A percentile compares a stretch with the other conserved stretches of the same genome.
These are phyloP conservation scores for Cydia amplana DNA, from an alignment of 1,140 invertebrate genomes.

Conservation along the genomic window DNA sequence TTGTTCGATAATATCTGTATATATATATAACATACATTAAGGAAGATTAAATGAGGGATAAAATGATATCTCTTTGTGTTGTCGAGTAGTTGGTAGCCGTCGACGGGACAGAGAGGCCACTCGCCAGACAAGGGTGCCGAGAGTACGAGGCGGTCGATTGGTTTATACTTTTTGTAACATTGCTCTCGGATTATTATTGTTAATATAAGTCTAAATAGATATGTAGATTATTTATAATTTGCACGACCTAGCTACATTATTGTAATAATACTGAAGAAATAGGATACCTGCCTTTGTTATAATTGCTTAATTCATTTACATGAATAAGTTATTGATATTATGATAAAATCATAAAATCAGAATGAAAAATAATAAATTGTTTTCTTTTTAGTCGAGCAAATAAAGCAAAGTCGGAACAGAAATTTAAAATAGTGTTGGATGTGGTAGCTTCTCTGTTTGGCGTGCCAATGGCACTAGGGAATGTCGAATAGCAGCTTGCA, in stretches of 20 bases:
- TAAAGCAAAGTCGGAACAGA: not conserved
- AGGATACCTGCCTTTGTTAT: conserved; percentile 14
- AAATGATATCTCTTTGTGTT: not conserved
- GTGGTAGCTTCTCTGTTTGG: not conserved
- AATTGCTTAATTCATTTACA: conserved; percentile 14
- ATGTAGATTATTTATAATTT: conserved; percentile 11
- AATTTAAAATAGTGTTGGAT: not conserved
- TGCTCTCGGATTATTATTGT: conserved; percentile 5
- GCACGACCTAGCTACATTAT: conserved; percentile 18
- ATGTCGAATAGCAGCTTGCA: not conserved
- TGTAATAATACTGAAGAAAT: conserved; percentile 19
- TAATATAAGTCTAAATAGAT: conserved; percentile 6
- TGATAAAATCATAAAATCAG: conserved; percentile 13
- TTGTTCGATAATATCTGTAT: not conserved
- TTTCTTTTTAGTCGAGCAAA: not conserved
- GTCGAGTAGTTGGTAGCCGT: not conserved
- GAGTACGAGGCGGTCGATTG: not conserved
- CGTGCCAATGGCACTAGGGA: not conserved
- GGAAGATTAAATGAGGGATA: not conserved
- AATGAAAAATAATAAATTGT: not conserved
- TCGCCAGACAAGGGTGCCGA: not conserved
- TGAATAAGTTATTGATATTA: conserved; percentile 14
- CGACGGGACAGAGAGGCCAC: not conserved
- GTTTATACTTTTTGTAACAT: conserved; percentile 11
- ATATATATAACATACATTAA: conserved; percentile 14